phyloP scores from a whole-genome alignment of 2,797 vertebrate genomes.

The Phyllotis vaccarum region DNA sequence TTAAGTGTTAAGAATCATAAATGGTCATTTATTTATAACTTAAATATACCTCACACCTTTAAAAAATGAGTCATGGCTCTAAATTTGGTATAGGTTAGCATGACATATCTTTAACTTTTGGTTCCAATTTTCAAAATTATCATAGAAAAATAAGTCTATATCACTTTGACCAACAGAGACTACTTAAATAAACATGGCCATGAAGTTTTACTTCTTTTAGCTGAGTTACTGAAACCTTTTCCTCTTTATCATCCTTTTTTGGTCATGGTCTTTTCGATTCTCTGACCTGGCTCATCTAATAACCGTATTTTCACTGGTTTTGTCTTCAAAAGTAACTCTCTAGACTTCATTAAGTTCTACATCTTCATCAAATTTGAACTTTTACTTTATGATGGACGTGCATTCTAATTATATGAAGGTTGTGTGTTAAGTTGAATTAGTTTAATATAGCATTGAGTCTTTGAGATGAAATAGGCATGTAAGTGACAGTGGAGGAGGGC shows the following conservation, averaged over 20 bases:
- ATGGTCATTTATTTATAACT: background rate
- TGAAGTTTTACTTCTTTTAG: background rate
- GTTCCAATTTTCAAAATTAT: background rate
- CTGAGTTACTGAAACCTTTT: conserved; percentile 11
- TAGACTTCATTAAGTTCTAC: background rate
- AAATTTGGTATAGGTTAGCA: background rate
- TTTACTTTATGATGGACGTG: background rate
- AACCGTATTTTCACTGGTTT: background rate
- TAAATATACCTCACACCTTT: background rate
- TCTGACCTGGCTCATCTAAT: background rate
- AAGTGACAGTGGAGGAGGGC: background rate
- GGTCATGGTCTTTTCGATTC: background rate
- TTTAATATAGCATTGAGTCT: background rate
- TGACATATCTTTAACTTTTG: background rate
- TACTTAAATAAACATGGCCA: background rate
- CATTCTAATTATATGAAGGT: background rate
- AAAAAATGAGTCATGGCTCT: background rate
- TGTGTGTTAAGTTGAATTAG: background rate
- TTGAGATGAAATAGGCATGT: background rate
- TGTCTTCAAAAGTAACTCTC: background rate
- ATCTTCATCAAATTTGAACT: background rate
- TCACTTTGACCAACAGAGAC: background rate
- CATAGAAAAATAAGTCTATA: background rate
- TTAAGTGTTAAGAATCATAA: background rate
- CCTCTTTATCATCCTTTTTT: background rate